Percentiles rank a stretch among this genome's conserved stretches.
Conservation (phyloP, 2,797 vertebrate species). For the Acipenser ruthenus region DNA sequence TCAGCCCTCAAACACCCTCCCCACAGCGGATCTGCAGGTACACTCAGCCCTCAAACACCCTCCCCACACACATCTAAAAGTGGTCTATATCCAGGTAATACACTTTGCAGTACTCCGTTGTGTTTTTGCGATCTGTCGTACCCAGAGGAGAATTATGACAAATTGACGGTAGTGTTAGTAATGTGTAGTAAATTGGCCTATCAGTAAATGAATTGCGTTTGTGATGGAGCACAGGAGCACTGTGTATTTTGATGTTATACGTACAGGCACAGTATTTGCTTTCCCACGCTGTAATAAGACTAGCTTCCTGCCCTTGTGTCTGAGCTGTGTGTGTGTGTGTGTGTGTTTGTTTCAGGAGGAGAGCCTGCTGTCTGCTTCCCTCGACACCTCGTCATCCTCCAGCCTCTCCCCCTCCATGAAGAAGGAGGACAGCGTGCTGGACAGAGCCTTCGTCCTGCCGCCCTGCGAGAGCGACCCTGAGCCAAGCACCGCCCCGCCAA, state of each 20-base stretch:
- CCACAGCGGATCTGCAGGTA: too few relatives aligned
- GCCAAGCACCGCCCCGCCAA: slow-evolving; percentile 47
- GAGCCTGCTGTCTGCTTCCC: slow-evolving; percentile 48
- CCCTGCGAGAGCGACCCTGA: slow-evolving; percentile 53
- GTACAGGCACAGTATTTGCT: too few relatives aligned
- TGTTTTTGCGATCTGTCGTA: too few relatives aligned
- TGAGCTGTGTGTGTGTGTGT: neutral
- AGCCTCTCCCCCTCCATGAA: slow-evolving; percentile 44
- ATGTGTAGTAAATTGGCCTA: neutral
- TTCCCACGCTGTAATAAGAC: too few relatives aligned
- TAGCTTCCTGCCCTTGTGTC: neutral
- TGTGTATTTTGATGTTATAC: neutral
- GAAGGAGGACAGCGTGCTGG: slow-evolving; percentile 73
- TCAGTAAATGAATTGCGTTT: neutral
- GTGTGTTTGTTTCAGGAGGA: slow-evolving; percentile 47
- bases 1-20: too few relatives aligned
- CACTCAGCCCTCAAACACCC: too few relatives aligned
- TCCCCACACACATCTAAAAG: too few relatives aligned
- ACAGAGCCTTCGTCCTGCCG: slow-evolving; percentile 81
- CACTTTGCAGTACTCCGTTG: too few relatives aligned
- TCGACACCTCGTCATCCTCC: slow-evolving; percentile 47
- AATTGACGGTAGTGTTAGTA: neutral
- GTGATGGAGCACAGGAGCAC: neutral
- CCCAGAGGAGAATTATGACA: neutral
- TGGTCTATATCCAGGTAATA: too few relatives aligned